Evolutionary conservation across 2,797 vertebrate genomes (phyloP).

Genomic region (Protosalanx chinensis): DNA sequence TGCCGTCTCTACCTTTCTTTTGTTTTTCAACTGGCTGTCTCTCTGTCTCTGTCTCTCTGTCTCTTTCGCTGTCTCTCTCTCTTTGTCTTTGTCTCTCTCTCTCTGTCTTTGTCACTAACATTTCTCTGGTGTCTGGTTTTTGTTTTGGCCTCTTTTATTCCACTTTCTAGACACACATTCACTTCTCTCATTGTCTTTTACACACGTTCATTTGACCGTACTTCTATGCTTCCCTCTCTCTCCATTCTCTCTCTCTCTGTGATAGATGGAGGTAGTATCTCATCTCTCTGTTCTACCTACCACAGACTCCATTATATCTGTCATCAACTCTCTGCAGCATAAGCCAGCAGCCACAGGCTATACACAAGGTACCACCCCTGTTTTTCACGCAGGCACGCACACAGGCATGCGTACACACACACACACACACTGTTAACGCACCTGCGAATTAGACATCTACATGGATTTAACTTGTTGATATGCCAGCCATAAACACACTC

Average conservation of each 20-base stretch:
- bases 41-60: conserved; percentile 19
- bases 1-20: too few relatives aligned
- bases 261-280: conserved; percentile 45
- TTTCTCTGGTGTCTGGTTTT: neutral
- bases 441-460: neutral
- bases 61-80: neutral
- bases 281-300: conserved; percentile 53
- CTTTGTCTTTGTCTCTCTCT: neutral
- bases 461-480: neutral
- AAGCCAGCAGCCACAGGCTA: conserved; percentile 31
- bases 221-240: neutral
- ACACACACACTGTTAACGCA: conserved; percentile 9
- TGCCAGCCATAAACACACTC: conserved; percentile 6
- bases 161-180: neutral
- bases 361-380: conserved; percentile 31
- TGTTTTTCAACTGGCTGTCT: conserved; percentile 5
- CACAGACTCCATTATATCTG: conserved; percentile 57
- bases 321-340: conserved; percentile 51
- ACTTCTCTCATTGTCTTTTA: neutral
- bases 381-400: conserved; percentile 10
- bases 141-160: neutral
- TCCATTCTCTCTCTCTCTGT: neutral
- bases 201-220: neutral
- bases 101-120: neutral
- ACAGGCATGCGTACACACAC: conserved; percentile 35